Conservation (phyloP, 2,113 vertebrate species). For the Plectropomus leopardus region DNA sequence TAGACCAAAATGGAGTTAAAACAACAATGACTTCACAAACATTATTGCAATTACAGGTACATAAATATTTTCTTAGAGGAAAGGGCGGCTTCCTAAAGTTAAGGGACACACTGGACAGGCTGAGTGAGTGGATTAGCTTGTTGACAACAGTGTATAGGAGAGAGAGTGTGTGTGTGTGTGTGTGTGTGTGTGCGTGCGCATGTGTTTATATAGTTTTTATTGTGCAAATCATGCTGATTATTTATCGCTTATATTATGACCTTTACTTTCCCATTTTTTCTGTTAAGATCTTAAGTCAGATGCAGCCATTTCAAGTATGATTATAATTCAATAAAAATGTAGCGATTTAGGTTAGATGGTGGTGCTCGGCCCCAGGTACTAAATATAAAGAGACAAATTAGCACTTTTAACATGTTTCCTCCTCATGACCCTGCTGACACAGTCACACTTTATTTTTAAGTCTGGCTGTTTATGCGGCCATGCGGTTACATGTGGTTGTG, state of each 20-base stretch:
- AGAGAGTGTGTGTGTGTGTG: neutral
- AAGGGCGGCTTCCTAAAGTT: neutral
- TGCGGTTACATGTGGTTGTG: constrained; percentile 10
- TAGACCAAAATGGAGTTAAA: neutral
- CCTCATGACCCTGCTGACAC: neutral
- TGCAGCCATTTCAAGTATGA: neutral
- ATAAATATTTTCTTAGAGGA: neutral
- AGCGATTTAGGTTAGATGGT: too few species aligned
- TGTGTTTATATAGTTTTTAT: neutral
- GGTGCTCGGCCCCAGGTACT: neutral
- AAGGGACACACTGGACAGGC: neutral
- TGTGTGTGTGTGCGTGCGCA: neutral
- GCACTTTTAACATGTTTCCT: neutral
- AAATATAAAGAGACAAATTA: constrained; percentile 2
- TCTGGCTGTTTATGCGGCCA: neutral
- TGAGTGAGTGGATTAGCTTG: neutral
- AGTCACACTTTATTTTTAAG: constrained; percentile 37
- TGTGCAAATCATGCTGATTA: too few species aligned
- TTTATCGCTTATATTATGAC: neutral
- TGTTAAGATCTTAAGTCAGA: neutral
- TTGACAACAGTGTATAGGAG: neutral
- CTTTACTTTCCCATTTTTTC: neutral
- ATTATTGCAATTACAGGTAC: neutral
- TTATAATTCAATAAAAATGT: neutral
- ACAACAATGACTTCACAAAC: neutral